These are phyloP conservation scores for Macaria liturata DNA, from an alignment of 2,888 invertebrate genomes.

Conservation along the genomic window DNA sequence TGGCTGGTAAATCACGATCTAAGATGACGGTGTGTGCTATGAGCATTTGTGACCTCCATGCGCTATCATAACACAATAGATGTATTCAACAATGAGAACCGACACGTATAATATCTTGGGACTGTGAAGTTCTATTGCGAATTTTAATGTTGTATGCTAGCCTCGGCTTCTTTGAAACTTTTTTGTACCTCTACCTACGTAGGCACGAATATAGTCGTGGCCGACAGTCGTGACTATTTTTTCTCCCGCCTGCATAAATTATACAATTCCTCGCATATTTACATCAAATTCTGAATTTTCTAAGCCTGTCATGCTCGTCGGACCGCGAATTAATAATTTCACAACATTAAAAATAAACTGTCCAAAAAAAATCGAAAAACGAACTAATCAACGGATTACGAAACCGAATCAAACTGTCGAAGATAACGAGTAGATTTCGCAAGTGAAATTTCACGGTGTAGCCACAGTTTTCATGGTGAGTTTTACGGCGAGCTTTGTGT, in stretches of 20 bases:
- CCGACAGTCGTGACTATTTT: conserved; percentile 9
- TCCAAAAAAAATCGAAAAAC: conserved; percentile 16
- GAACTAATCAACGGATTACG: conserved; percentile 35
- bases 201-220: too few species aligned
- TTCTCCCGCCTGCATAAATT: neutral
- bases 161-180: conserved; percentile 34
- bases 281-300: conserved; percentile 13
- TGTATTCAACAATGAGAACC: conserved; percentile 61
- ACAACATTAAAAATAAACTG: conserved; percentile 18
- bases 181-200: conserved; percentile 25
- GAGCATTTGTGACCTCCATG: conserved; percentile 62
- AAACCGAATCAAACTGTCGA: conserved; percentile 30
- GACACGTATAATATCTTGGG: conserved; percentile 51
- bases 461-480: conserved; percentile 68
- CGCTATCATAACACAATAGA: conserved; percentile 60
- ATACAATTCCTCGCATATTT: conserved; percentile 8
- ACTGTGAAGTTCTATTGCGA: conserved; percentile 32
- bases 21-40: conserved; percentile 1
- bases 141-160: conserved; percentile 35
- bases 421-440: conserved; percentile 48
- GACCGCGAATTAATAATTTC: conserved; percentile 26
- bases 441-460: conserved; percentile 62
- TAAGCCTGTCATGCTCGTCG: conserved; percentile 22
- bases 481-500: conserved; percentile 74
- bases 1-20: neutral